Percentiles rank a stretch among this genome's conserved stretches.
Conservation (phyloP, 2,797 vertebrate species). For the Oceanodroma leucorhoa region DNA sequence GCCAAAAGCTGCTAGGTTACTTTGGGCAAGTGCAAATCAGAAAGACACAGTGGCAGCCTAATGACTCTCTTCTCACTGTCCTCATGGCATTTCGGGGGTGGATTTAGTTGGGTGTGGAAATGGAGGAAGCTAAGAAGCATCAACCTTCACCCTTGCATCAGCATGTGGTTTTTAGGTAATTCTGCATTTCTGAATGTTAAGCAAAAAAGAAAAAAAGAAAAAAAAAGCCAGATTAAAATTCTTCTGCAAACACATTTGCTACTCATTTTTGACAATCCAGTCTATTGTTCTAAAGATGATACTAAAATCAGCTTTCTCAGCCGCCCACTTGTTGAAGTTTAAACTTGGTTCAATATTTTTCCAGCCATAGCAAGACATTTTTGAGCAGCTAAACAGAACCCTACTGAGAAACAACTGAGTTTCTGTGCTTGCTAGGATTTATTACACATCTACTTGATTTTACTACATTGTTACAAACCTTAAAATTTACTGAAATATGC, state of each 20-base stretch:
- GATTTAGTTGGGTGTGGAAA: background rate
- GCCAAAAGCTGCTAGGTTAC: background rate
- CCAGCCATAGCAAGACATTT: background rate
- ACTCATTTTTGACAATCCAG: background rate
- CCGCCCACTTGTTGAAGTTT: background rate
- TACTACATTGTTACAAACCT: background rate
- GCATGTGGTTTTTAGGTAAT: background rate
- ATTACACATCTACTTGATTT: slow-evolving; percentile 20
- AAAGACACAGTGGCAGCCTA: background rate
- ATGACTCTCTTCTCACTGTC: background rate
- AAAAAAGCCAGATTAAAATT: background rate
- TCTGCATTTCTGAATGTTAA: background rate
- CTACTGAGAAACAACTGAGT: background rate
- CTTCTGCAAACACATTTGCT: background rate
- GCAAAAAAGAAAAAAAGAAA: background rate
- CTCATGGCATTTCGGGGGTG: background rate
- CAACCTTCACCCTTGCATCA: background rate
- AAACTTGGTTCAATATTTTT: slow-evolving; percentile 7
- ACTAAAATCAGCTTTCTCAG: background rate
- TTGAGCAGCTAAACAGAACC: slow-evolving; percentile 4
- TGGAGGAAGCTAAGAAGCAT: background rate
- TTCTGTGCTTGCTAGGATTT: background rate
- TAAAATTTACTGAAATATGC: background rate
- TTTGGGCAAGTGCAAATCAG: background rate
- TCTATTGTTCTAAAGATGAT: background rate